Base-by-base conservation (phyloP, 2,888 invertebrate genomes). In the Agonopterix alstromeriana region DNA sequence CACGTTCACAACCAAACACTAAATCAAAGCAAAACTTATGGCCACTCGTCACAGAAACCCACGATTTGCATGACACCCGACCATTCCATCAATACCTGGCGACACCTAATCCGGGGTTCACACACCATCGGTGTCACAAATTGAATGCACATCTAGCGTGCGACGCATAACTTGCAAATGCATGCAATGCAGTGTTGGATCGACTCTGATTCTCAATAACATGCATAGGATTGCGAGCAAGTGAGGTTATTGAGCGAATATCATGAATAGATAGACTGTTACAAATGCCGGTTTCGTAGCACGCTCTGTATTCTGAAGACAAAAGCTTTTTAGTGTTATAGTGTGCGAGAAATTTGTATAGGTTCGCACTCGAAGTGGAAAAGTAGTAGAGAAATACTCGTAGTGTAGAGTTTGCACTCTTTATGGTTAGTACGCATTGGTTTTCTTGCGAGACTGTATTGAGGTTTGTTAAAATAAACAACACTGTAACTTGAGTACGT, bases 91-190 rank as follows among this genome's bases (percentile, higher is more conserved):
- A 51, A 52, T 53, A 50, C 52, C 49, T 38, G 27, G 17, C 48
- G 49, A 55, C 49, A 55, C 53, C 45, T 43, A 50, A 54, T 49
- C 41, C 27, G 27, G 27, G 27, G 48, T 51, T 54, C 45, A 54
- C 56, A 55, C 55, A 51, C 53, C 53, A 57, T 53, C 50, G 58
- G 48, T 47, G 52, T 54, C 50, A 53, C 57, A 64, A 61, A 64
- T 64, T 56, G 57, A 61, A 61, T 60, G 51, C 52, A 48, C 53
- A 51, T 51, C 51, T 46, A 53, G 40, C 40, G 47, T 38, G 48
- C 45, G 42, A 45, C 45, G 50, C 49, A 52, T 55, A 51, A 54
- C 55, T 55, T 53, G 57, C 53, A 60, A 58, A 60, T 57, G 55
- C 55, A 57, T 53, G 55, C 57, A 55, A 57, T 55, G 48, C 52